phyloP scores from a whole-genome alignment of 2,888 invertebrate species.

The Sisyra nigra region DNA sequence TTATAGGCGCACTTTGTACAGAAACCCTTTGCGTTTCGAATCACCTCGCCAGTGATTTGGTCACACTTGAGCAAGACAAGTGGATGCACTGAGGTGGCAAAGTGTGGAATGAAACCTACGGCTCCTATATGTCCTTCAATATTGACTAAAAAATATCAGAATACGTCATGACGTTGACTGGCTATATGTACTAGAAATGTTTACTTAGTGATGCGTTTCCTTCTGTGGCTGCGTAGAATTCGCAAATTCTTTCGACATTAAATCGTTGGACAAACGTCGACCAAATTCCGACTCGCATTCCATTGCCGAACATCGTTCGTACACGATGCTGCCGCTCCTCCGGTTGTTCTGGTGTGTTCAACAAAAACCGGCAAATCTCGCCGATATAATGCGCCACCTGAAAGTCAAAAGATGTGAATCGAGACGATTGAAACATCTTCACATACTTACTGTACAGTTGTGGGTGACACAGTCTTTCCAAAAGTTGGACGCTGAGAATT shows the following conservation, averaged over 20 bases:
- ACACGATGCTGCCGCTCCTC: slow-evolving; percentile 53
- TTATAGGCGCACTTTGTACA: slow-evolving; percentile 70
- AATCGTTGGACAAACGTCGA: slow-evolving; percentile 66
- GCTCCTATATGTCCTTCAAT: slow-evolving; percentile 79
- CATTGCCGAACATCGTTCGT: slow-evolving; percentile 85
- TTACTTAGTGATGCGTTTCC: slow-evolving; percentile 75
- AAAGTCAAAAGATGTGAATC: slow-evolving; percentile 11
- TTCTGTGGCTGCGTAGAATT: slow-evolving; percentile 95
- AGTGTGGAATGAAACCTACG: slow-evolving; percentile 74
- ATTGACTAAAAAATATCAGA: slow-evolving; percentile 40
- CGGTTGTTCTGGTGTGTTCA: slow-evolving; percentile 46
- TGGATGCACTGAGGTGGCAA: slow-evolving; percentile 38
- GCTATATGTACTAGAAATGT: too few relatives aligned
- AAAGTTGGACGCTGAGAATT: slow-evolving; percentile 89
- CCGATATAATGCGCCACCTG: slow-evolving; percentile 81
- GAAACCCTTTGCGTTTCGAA: slow-evolving; percentile 52
- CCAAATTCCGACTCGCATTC: slow-evolving; percentile 90
- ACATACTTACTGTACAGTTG: slow-evolving; percentile 61
- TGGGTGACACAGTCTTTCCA: slow-evolving; percentile 87
- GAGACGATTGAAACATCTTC: not conserved
- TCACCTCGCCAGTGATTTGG: slow-evolving; percentile 53
- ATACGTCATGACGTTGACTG: too few relatives aligned
- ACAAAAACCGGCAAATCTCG: slow-evolving; percentile 73
- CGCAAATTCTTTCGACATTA: slow-evolving; percentile 45
- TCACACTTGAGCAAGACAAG: slow-evolving; percentile 47